Percentiles rank a stretch among this genome's conserved stretches.
phyloP scores from a whole-genome alignment of 2,113 vertebrate species.

The Nasalis larvatus region DNA sequence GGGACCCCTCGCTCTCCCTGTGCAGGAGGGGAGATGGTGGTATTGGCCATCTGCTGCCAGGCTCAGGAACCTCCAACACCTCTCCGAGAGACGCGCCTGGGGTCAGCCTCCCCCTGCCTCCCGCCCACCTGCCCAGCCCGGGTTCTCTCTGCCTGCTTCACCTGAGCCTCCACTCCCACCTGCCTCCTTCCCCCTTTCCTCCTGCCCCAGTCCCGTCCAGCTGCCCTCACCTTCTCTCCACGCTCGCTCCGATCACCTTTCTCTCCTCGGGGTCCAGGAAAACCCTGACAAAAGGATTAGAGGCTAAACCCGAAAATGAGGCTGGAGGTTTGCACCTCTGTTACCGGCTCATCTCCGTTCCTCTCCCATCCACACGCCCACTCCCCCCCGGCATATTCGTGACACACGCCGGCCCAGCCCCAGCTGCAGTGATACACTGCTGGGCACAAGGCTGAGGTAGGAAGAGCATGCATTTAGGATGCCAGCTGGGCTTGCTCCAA shows the following conservation, averaged over 20 bases:
- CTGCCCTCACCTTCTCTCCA: slow-evolving; percentile 91
- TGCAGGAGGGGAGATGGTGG: slow-evolving; percentile 15
- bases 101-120: not conserved
- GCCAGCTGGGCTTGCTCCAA: not conserved
- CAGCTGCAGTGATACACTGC: not conserved
- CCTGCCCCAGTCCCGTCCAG: not conserved
- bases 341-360: not conserved
- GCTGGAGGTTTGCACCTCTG: not conserved
- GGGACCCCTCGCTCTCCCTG: slow-evolving; percentile 94
- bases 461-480: not conserved
- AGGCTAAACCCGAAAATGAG: not conserved
- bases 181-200: not conserved
- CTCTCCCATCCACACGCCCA: not conserved
- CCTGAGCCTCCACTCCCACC: no score
- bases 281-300: slow-evolving; percentile 87
- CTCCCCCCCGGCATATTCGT: accelerated
- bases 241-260: slow-evolving; percentile 93
- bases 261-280: slow-evolving; percentile 93
- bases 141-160: no score
- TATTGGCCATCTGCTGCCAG: not conserved
- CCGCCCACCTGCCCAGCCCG: accelerated
- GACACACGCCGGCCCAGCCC: not conserved
- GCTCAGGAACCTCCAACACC: not conserved
- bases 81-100: no score
- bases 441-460: accelerated